A percentile compares a stretch with the other conserved stretches of the same genome.
These are phyloP conservation scores for Agrotis ipsilon DNA, from an alignment of 2,888 invertebrate genomes.

Conservation along the genomic window DNA sequence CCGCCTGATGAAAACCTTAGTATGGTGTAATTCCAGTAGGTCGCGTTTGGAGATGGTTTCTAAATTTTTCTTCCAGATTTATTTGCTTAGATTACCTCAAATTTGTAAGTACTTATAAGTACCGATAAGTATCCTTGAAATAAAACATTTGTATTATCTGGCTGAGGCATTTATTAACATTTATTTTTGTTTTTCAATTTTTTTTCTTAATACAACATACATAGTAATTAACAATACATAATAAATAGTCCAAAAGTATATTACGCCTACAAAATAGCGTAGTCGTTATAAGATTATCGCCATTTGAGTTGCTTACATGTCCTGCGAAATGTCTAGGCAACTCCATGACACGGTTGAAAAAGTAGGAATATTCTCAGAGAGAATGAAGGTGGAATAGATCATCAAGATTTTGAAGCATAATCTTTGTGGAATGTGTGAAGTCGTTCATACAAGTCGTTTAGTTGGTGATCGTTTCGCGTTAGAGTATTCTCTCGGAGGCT, in stretches of 20 bases:
- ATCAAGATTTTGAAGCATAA: conserved; percentile 54
- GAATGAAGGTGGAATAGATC: conserved; percentile 61
- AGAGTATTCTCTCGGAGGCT: conserved; percentile 67
- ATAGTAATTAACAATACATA: conserved; percentile 92
- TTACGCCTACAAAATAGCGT: conserved; percentile 91
- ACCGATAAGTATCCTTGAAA: conserved; percentile 51
- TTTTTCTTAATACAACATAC: conserved; percentile 91
- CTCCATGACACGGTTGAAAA: conserved; percentile 84
- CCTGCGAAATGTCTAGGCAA: conserved; percentile 85
- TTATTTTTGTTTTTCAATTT: conserved; percentile 89
- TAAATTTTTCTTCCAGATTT: neutral
- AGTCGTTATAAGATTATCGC: conserved; percentile 91
- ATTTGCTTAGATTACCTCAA: neutral
- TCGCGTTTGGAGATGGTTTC: neutral
- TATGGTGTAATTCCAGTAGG: too few relatives aligned
- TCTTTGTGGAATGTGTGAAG: conserved; percentile 43
- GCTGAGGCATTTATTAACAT: conserved; percentile 92
- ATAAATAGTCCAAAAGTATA: conserved; percentile 92
- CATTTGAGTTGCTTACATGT: conserved; percentile 88
- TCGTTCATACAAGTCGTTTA: conserved; percentile 19
- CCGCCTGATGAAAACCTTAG: too few relatives aligned
- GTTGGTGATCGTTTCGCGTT: conserved; percentile 17
- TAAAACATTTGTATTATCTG: conserved; percentile 84
- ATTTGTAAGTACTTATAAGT: too few relatives aligned
- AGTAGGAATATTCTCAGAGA: conserved; percentile 83